Conservation (phyloP, 1,140 invertebrate species). For the Campoletis sonorensis region DNA sequence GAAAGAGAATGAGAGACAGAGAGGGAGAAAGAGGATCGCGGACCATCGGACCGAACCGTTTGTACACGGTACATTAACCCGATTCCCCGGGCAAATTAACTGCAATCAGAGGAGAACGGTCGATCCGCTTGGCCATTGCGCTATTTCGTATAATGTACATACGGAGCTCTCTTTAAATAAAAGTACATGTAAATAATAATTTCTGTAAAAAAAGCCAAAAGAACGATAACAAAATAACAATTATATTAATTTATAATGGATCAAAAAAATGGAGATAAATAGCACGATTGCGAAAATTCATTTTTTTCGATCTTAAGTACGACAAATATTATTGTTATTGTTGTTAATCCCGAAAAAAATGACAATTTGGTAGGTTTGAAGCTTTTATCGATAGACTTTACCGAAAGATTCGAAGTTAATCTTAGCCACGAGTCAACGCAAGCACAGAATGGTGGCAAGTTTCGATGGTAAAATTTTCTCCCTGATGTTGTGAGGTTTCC, state of each 20-base stretch:
- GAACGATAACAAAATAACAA: background rate
- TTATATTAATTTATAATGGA: background rate
- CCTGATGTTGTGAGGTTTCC: slow-evolving; percentile 4
- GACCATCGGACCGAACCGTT: slow-evolving; percentile 56
- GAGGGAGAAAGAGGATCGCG: slow-evolving; percentile 47
- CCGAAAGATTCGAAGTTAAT: background rate
- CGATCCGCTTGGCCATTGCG: slow-evolving; percentile 66
- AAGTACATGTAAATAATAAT: slow-evolving; percentile 11
- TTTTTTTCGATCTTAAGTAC: too few species aligned
- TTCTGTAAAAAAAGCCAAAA: slow-evolving; percentile 9
- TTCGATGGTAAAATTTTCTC: background rate
- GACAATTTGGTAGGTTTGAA: background rate
- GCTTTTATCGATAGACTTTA: background rate
- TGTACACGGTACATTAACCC: slow-evolving; percentile 74
- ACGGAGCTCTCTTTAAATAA: slow-evolving; percentile 39
- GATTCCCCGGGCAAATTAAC: slow-evolving; percentile 75
- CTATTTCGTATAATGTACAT: slow-evolving; percentile 54
- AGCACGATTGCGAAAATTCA: too few species aligned
- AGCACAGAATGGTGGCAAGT: slow-evolving; percentile 43
- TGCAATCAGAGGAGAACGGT: slow-evolving; percentile 71
- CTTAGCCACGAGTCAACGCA: slow-evolving; percentile 20
- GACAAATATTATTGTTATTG: too few species aligned
- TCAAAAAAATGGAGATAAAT: too few species aligned
- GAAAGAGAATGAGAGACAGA: slow-evolving; percentile 12
- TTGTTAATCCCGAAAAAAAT: too few species aligned